Conservation (phyloP, 2,797 vertebrate genomes). For the Avahi laniger region DNA sequence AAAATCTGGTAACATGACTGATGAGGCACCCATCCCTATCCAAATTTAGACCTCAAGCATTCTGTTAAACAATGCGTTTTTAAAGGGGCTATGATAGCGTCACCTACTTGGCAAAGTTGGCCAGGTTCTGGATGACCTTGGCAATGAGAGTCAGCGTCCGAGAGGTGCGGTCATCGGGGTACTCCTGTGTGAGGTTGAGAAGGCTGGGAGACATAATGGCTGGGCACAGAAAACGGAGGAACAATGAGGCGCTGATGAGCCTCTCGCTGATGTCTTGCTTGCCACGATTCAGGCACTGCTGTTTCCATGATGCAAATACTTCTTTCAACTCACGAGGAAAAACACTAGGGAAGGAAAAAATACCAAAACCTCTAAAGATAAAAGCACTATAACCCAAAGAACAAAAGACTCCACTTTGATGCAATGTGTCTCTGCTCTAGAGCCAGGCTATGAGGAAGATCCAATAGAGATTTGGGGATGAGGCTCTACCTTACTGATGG, state of each 20-base stretch:
- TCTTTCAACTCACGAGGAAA: slow-evolving; percentile 98
- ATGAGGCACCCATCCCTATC: not conserved
- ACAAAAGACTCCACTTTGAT: not conserved
- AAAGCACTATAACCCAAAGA: not conserved
- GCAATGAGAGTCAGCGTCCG: slow-evolving; percentile 96
- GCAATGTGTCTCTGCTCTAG: not conserved
- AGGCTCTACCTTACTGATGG: not conserved
- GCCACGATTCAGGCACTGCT: slow-evolving; percentile 93
- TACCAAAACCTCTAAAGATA: not conserved
- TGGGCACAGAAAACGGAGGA: slow-evolving; percentile 96
- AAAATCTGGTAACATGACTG: not conserved
- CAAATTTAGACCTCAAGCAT: not conserved
- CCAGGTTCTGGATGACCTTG: slow-evolving; percentile 99
- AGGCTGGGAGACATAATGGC: slow-evolving; percentile 99
- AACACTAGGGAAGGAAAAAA: slow-evolving; percentile 85
- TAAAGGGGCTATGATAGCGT: not conserved
- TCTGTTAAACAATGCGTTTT: not conserved
- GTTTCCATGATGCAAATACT: slow-evolving; percentile 96
- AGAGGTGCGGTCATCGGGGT: slow-evolving; percentile 94
- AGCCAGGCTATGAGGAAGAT: not conserved
- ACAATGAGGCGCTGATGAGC: slow-evolving; percentile 96
- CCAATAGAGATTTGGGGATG: not conserved
- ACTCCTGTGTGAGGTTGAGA: slow-evolving; percentile 96
- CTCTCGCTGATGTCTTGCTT: slow-evolving; percentile 95
- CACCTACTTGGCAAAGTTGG: slow-evolving; percentile 96